Conservation (phyloP, 1,140 invertebrate genomes). For the Tribolium madens region DNA sequence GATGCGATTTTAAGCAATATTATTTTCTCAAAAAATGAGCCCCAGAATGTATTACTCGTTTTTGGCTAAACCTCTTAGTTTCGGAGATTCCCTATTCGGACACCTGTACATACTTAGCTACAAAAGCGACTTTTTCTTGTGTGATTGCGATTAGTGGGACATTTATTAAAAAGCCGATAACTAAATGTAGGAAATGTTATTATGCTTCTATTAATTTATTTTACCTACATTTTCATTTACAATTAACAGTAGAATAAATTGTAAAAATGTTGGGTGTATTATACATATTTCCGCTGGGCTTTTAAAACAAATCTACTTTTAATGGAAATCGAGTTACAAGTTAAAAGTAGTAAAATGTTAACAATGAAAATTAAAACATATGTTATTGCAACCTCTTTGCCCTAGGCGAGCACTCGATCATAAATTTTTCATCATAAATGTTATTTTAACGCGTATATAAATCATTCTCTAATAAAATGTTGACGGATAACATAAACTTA, state of each 20-base stretch:
- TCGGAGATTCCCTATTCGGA: no score
- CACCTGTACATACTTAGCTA: no score
- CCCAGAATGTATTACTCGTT: no score
- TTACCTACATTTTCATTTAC: neutral
- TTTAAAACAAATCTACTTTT: neutral
- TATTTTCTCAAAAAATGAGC: no score
- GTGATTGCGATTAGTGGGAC: neutral
- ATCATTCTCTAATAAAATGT: slow-evolving; percentile 21
- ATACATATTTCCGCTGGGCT: neutral
- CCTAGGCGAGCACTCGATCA: neutral
- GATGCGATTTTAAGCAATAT: no score
- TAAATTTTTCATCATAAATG: slow-evolving; percentile 26
- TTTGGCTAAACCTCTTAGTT: no score
- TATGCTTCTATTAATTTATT: no score
- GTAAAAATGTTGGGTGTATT: neutral
- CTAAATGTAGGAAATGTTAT: neutral
- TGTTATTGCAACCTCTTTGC: slow-evolving; percentile 13
- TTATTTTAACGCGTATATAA: slow-evolving; percentile 13
- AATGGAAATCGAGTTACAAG: neutral
- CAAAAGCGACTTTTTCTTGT: no score
- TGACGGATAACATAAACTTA: neutral
- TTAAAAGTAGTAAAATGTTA: neutral
- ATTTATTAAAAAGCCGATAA: neutral
- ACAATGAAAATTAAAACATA: slow-evolving; percentile 28
- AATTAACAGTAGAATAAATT: neutral